phyloP scores from a whole-genome alignment of 2,797 vertebrate species.

The Podarcis siculus region DNA sequence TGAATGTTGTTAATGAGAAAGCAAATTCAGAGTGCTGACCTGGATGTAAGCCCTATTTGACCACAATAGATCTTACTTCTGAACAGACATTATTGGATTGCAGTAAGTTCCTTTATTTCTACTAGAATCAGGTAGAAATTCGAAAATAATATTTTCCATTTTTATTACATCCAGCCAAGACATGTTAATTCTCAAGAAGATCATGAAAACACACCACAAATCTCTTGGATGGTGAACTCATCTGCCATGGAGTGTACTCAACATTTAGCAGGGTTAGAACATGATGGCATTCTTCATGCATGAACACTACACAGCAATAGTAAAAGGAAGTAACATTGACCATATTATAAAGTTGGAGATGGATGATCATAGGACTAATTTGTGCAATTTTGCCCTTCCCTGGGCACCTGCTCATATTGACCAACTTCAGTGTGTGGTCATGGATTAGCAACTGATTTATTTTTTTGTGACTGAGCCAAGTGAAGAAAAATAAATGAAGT shows the following conservation, averaged over 20 bases:
- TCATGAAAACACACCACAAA: slow-evolving; percentile 13
- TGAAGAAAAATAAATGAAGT: too few species aligned
- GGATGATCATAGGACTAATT: neutral
- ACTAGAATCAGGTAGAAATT: slow-evolving; percentile 46
- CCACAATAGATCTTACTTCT: too few species aligned
- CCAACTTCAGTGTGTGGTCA: neutral
- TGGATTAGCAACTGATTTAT: too few species aligned
- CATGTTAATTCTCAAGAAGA: slow-evolving; percentile 30
- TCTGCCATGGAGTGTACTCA: slow-evolving; percentile 36
- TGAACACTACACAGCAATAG: slow-evolving; percentile 24
- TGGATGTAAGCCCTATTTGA: too few species aligned
- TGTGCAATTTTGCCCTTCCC: neutral
- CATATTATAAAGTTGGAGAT: neutral
- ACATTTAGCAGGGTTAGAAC: neutral
- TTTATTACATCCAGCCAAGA: slow-evolving; percentile 17
- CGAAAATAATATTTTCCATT: slow-evolving; percentile 41
- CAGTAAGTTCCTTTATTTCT: slow-evolving; percentile 57
- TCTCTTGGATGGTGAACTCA: slow-evolving; percentile 18
- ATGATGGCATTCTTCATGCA: neutral
- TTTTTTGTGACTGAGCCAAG: too few species aligned
- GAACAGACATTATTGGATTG: too few species aligned
- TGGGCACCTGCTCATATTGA: neutral
- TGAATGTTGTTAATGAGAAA: too few species aligned
- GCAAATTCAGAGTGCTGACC: too few species aligned
- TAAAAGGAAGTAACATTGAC: slow-evolving; percentile 7